A percentile compares a stretch with the other conserved stretches of the same genome.
Evolutionary conservation across 2,113 vertebrate species (phyloP).

Genomic region (Acanthisitta chloris): DNA sequence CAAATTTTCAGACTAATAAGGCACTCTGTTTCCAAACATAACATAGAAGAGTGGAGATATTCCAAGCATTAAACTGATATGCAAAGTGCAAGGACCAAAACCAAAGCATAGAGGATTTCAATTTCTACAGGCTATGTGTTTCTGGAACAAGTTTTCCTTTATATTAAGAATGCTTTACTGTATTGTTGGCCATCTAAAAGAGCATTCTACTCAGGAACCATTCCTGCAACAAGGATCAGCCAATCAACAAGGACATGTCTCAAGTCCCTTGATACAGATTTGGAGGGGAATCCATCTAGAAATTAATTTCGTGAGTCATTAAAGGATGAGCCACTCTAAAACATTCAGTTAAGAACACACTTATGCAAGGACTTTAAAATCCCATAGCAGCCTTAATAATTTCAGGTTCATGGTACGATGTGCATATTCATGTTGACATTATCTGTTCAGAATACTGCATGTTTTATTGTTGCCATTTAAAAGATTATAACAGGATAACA

Average conservation of each 20-base stretch:
- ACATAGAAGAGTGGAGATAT: background rate
- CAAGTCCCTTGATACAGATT: background rate
- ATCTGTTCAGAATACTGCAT: background rate
- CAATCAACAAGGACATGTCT: background rate
- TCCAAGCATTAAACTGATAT: background rate
- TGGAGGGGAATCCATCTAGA: background rate
- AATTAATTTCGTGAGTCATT: background rate
- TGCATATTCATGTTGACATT: background rate
- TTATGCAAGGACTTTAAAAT: background rate
- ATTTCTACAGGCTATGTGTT: background rate
- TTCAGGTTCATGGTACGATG: background rate
- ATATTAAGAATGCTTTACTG: background rate
- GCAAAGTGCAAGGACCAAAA: background rate
- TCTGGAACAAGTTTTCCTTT: background rate
- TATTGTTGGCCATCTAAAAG: background rate
- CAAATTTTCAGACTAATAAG: background rate
- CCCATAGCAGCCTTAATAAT: background rate
- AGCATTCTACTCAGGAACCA: accelerated
- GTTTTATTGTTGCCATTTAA: background rate
- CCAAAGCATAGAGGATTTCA: background rate
- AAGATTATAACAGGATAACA: background rate
- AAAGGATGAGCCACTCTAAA: background rate
- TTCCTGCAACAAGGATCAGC: background rate
- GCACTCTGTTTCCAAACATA: background rate
- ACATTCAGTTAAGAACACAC: background rate